Conservation (phyloP, 2,797 vertebrate species). For the Parambassis ranga region DNA sequence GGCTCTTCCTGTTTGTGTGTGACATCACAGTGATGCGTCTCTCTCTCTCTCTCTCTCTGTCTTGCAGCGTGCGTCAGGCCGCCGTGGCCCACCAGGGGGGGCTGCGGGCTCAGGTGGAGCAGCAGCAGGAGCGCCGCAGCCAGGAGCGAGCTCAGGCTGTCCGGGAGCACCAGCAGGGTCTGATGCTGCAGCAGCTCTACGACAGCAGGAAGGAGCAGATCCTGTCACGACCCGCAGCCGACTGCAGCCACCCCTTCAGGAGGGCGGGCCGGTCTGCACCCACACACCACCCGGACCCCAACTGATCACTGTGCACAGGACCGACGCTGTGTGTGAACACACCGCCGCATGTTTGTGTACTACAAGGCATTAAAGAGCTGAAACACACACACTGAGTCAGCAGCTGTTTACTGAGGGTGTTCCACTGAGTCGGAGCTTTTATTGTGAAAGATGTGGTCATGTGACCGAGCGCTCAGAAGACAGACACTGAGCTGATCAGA, state of each 20-base stretch:
- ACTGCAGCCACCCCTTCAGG: slow-evolving; percentile 77
- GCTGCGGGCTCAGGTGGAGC: slow-evolving; percentile 81
- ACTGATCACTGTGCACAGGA: no score
- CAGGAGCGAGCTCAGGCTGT: slow-evolving; percentile 69
- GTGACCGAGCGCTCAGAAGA: no score
- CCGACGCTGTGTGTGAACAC: no score
- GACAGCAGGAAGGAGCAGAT: slow-evolving; percentile 72
- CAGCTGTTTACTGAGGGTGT: no score
- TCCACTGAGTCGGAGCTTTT: no score
- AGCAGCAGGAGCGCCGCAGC: slow-evolving; percentile 58
- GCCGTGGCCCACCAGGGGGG: slow-evolving; percentile 75
- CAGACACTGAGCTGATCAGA: no score
- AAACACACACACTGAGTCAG: no score
- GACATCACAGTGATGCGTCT: no score
- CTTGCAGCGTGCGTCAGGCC: slow-evolving; percentile 68
- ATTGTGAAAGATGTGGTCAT: no score
- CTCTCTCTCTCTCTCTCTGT: not conserved
- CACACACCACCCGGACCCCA: no score
- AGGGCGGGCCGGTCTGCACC: slow-evolving; percentile 41
- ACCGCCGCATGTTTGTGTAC: no score
- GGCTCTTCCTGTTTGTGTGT: not conserved
- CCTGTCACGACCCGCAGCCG: slow-evolving; percentile 59
- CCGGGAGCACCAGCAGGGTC: slow-evolving; percentile 65
- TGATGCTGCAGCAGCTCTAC: slow-evolving; percentile 65
- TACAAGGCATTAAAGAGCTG: no score